These are phyloP conservation scores for Sebastes nivosus DNA, from an alignment of 2,797 vertebrate species.

Conservation along the genomic window DNA sequence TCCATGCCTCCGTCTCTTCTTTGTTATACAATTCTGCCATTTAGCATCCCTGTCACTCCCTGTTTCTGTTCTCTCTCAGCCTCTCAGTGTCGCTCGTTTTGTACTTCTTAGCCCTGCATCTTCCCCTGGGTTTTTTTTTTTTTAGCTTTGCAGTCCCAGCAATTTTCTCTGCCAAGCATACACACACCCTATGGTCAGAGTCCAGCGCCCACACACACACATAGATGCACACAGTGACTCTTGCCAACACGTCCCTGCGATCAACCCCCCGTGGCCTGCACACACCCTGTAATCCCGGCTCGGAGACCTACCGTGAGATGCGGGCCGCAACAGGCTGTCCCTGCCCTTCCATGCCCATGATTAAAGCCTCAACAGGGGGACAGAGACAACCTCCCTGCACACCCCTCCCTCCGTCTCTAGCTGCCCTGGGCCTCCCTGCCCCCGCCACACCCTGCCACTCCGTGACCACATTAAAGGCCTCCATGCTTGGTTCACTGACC, in stretches of 20 bases:
- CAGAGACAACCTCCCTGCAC: background rate
- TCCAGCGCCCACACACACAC: background rate
- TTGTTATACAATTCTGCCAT: constrained; percentile 34
- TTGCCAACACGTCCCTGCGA: constrained; percentile 43
- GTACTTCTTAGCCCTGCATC: constrained; percentile 26
- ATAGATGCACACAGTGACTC: background rate
- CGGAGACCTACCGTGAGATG: constrained; percentile 45
- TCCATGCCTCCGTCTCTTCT: constrained; percentile 7
- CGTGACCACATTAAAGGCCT: constrained; percentile 59
- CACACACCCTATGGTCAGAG: constrained; percentile 36
- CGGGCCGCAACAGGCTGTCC: constrained; percentile 33
- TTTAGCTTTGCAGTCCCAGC: constrained; percentile 37
- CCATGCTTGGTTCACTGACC: constrained; percentile 29
- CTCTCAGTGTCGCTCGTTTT: constrained; percentile 6
- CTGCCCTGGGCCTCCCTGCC: constrained; percentile 9
- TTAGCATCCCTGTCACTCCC: constrained; percentile 49
- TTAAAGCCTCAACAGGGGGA: constrained; percentile 39
- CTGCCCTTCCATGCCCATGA: constrained; percentile 39
- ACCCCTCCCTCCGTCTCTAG: background rate
- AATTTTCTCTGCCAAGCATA: constrained; percentile 40
- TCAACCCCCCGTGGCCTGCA: constrained; percentile 42
- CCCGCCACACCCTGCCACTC: constrained; percentile 9
- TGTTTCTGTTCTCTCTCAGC: constrained; percentile 3
- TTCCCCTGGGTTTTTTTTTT: constrained; percentile 43
- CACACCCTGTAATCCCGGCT: constrained; percentile 63